Base-by-base conservation (phyloP, 2,888 invertebrate genomes). In the Caprella mutica region DNA sequence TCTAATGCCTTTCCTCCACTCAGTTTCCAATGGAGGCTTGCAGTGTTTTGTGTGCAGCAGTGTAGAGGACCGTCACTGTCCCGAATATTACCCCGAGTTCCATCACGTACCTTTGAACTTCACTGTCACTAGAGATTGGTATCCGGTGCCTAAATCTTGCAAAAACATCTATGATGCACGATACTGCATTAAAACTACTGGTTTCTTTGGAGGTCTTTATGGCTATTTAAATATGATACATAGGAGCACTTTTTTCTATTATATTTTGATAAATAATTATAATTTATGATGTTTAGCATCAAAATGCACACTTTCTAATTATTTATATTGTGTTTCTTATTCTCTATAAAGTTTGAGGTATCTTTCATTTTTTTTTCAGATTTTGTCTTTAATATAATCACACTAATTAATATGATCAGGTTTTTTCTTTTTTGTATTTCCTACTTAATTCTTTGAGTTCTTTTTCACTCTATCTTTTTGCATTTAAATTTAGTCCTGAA, bases 181-280 rank as follows among this genome's bases (percentile, higher is more conserved):
- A 68, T 90, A 82, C 76, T 92, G 92, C 76, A 78, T 91, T 68
- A 91, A 91, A 78, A 80, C 82, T 70, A 85, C 88, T 60, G 94
- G 94, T 65, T 80, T 93, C 70, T 77, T 73, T 71, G 74, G 74
- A 71, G 77, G 77, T 62, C 23, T 52, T 29, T n/a, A 14, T 24
- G n/a, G 6, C 14, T 33, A 33, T 33, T 33, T 33, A 33, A 9
- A 33, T 33, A 33, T 9, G 14, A 9, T 33, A 33, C 14, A 33
- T 33, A 9, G 33, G 33, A 14, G 9, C 8, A 33, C 8, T 14
- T 33, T 33, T 33, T 9, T 9, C 8, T 33, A 33, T 33, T 33
- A 9, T 33, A 33, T 33, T 33, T 33, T n/a, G n/a, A n/a, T n/a
- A n/a, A n/a, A n/a, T n/a, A n/a, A n/a, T n/a, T n/a, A n/a, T n/a